A percentile compares a stretch with the other conserved stretches of the same genome.
These are phyloP conservation scores for Brachymystax lenok DNA, from an alignment of 2,797 vertebrate genomes.

Conservation along the genomic window DNA sequence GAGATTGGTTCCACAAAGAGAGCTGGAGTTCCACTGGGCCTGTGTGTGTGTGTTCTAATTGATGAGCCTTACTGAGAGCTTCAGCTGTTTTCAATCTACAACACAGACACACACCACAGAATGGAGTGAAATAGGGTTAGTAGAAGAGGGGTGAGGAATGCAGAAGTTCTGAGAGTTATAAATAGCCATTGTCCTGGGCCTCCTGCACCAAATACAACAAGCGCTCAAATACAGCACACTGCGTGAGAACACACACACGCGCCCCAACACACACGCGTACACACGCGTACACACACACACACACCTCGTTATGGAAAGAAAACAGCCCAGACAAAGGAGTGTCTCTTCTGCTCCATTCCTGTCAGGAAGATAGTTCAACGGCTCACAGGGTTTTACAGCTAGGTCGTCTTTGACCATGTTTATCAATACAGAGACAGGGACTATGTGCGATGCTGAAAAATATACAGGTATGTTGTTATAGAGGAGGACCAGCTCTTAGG, in stretches of 20 bases:
- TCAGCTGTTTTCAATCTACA: constrained; percentile 67
- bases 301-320: constrained; percentile 38
- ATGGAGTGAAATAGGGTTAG: constrained; percentile 44
- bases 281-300: constrained; percentile 37
- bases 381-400: constrained; percentile 33
- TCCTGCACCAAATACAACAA: constrained; percentile 37
- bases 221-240: constrained; percentile 34
- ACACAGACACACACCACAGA: constrained; percentile 3
- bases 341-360: constrained; percentile 64
- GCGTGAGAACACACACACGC: not conserved
- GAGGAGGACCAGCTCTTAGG: too few species aligned
- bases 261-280: constrained; percentile 1
- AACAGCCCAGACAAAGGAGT: constrained; percentile 63
- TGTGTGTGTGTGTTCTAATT: constrained; percentile 24
- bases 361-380: constrained; percentile 42
- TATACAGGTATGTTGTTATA: not conserved
- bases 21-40: constrained; percentile 58
- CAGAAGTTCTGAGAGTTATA: constrained; percentile 50
- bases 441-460: not conserved
- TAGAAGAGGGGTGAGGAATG: constrained; percentile 59
- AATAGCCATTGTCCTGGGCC: constrained; percentile 57
- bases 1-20: constrained; percentile 10
- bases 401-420: not conserved
- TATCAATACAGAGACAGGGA: not conserved
- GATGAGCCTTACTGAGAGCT: constrained; percentile 33